Evolutionary conservation across 2,888 invertebrate species (phyloP).

Genomic region (Ochlodes sylvanus): DNA sequence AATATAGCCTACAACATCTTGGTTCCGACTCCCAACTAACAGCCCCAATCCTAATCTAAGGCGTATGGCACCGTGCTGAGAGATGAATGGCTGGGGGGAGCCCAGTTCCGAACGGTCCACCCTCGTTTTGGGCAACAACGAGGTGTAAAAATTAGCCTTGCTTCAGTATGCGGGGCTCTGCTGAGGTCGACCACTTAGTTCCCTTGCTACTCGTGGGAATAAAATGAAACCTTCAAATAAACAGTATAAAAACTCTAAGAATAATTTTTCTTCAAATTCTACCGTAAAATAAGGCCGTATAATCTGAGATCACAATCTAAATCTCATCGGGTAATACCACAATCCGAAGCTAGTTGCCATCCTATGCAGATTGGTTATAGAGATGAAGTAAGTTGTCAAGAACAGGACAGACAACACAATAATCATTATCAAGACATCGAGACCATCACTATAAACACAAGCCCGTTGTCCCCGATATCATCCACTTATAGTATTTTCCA

Average conservation of each 20-base stretch:
- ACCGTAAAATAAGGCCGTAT: background rate
- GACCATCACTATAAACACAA: background rate
- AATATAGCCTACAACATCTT: background rate
- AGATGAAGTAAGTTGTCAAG: background rate
- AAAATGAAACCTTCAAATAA: background rate
- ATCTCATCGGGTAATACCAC: background rate
- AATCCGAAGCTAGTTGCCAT: background rate
- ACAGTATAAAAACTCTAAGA: background rate
- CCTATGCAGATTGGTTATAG: background rate
- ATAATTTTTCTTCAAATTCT: background rate
- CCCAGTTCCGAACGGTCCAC: slow-evolving; percentile 1
- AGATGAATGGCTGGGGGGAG: background rate
- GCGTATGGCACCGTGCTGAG: background rate
- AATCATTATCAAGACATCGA: background rate
- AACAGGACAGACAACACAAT: background rate
- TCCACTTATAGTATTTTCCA: slow-evolving; percentile 6
- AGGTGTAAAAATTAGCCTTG: background rate
- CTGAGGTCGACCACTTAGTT: background rate
- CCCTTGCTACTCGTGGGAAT: slow-evolving; percentile 1
- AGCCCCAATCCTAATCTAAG: background rate
- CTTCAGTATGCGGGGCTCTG: background rate
- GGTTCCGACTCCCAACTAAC: background rate
- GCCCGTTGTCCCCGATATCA: slow-evolving; percentile 5
- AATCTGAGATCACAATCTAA: background rate
- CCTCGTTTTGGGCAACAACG: slow-evolving; percentile 1